Base-by-base conservation (phyloP, 2,888 invertebrate genomes). In the Agonopterix heracliana region DNA sequence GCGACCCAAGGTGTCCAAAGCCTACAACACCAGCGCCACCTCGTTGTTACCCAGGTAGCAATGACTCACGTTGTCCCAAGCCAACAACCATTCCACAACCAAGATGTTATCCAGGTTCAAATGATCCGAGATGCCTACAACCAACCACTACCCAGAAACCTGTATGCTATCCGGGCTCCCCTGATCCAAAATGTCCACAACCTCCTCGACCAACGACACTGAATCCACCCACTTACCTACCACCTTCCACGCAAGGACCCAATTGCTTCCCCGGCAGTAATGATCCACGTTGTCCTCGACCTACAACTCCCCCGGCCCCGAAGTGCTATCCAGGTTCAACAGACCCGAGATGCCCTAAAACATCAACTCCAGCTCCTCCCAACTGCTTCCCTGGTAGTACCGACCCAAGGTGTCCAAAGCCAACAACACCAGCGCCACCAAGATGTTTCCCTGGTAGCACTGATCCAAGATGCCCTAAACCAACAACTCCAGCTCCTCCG, bases 381-480 rank as follows among this genome's bases (percentile, higher is more conserved):
- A 43, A 49, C 1, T 81, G 81, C 47, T 80, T 67, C 52, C 74
- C 74, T 9, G 73, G 73, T 5, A 64, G 64, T 4, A 58, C 44
- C 12, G 71, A 66, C 53, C 63, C 66, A 46, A 51, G 66, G 51
- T 64, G 57, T 50, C 56, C 64, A 13, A 48, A 56, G 47, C 59
- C 66, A 34, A 60, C 66, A 10, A 56, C 59, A 40, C 49, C 50
- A 56, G 47, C 57, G 5, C 59, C 60, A 42, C 66, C 63, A 10
- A 49, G 45, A 9, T 67, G 65, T 46, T 65, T 64, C 52, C 66
- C 70, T n/a, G 81, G 80, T 1, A 66, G 74, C 0, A 61, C 35
- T 0, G 75, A 83, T 59, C 76, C 80, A 0, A 55, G 72, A 12
- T 78, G 78, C 54, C 71, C 71, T 3, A 53, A 55, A 55, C 60